A percentile compares a stretch with the other conserved stretches of the same genome.
Conservation (phyloP, 2,113 vertebrate genomes). For the Galeopterus variegatus region DNA sequence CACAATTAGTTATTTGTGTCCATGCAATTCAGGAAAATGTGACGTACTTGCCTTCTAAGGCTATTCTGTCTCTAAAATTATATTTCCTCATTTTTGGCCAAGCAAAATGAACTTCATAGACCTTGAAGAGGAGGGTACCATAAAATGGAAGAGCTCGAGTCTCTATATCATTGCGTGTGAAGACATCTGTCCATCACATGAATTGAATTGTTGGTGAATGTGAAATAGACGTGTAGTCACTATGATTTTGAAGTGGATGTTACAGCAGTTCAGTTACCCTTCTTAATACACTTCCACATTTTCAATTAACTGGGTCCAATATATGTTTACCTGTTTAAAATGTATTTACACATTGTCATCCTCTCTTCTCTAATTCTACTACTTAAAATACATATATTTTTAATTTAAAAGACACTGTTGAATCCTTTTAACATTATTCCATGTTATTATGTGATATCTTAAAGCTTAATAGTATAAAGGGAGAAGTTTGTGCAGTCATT, state of each 20-base stretch:
- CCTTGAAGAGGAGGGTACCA: accelerated
- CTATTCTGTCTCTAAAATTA: not conserved
- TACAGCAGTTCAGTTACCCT: not conserved
- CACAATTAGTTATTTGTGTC: not conserved
- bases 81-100: not conserved
- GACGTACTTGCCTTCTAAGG: not conserved
- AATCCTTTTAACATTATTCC: not conserved
- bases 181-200: not conserved
- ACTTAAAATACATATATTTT: not conserved
- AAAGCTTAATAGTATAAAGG: not conserved
- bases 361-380: not conserved
- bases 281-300: not conserved
- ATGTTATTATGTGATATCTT: not conserved
- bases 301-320: not conserved
- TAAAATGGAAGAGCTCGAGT: not conserved
- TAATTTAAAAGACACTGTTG: not conserved
- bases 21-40: not conserved
- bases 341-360: not conserved
- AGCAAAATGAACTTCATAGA: not conserved
- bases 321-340: not conserved
- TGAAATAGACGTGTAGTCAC: not conserved
- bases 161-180: not conserved
- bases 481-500: not conserved
- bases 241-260: not conserved
- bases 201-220: not conserved